Percentiles rank a stretch among this genome's conserved stretches.
Conservation (phyloP, 2,797 vertebrate species). For the Sebastes elongatus region DNA sequence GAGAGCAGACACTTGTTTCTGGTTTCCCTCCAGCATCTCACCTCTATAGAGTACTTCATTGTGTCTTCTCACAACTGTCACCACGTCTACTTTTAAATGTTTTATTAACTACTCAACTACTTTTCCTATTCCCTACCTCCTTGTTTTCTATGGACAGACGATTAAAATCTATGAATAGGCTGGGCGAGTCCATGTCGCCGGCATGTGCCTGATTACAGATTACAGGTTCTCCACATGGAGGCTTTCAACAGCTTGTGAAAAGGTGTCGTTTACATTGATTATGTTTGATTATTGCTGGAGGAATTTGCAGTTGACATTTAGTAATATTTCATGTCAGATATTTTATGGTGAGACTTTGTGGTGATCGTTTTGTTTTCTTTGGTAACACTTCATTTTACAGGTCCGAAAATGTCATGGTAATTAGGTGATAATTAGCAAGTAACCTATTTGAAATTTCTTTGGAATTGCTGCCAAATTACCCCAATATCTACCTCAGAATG, state of each 20-base stretch:
- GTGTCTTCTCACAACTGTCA: neutral
- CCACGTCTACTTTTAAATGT: neutral
- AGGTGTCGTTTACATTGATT: neutral
- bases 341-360: neutral
- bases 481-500: too few relatives aligned
- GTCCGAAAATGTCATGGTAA: too few relatives aligned
- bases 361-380: neutral
- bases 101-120: neutral
- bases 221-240: neutral
- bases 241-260: neutral
- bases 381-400: too few relatives aligned
- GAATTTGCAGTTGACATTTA: neutral
- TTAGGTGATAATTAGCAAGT: too few relatives aligned
- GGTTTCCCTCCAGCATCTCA: neutral
- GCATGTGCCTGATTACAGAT: neutral
- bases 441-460: too few relatives aligned
- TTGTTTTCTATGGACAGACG: neutral
- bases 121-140: neutral
- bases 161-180: neutral
- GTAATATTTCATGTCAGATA: neutral
- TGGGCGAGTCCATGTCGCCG: too few relatives aligned
- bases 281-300: neutral
- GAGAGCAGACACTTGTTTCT: neutral
- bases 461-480: too few relatives aligned
- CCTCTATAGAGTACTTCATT: neutral